Base-by-base conservation (phyloP, 2,113 vertebrate species). In the Phyllopteryx taeniolatus region DNA sequence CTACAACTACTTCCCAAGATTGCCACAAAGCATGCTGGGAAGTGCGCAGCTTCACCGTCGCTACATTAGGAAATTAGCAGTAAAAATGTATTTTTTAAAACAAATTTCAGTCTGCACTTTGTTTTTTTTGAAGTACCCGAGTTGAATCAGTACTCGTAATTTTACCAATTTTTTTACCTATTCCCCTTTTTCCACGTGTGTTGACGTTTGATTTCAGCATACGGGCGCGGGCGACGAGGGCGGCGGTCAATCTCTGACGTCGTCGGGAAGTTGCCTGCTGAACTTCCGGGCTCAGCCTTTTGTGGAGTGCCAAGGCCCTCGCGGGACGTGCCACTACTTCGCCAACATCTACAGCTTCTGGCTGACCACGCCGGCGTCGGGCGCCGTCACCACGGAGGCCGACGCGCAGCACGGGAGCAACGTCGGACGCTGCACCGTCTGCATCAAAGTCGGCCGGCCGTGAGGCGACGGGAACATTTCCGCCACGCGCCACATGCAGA, bases 181-280 rank as follows among this genome's bases (percentile, higher is more conserved):
- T 39, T 39, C 4, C 3, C 35, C 35, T 39, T 39, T 39, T 3
- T 39, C 35, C 35, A 39, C 35, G 35, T 39, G 3, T 39, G 35
- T 27, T 27, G 27, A 27, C 27, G 27, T 27, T 27, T 27, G 15
- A 6, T 61, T 10, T n/a, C 76, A 98, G 97, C 94, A 98, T 79
- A 96, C 96, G n/a, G 96, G 95, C 2, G 93, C 96, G 12, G 96
- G 96, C 10, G 94, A 95, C 27, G 94, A 96, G 84, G 95, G 96
- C 6, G 95, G 95, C 0, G 96, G 96, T 5, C 96, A 96, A 88
- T 94, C 95, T 4, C 94, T 98, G 56, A 91, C 87, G 39, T 98
- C 97, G 12, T 92, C 97, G 0, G 97, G 96, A 19, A 98, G 96
- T 79, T 98, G 97, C 77, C 92, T 98, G 22, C 86, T 88, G 57